Conservation (phyloP, 2,888 invertebrate genomes). For the Apocheima hispidaria region DNA sequence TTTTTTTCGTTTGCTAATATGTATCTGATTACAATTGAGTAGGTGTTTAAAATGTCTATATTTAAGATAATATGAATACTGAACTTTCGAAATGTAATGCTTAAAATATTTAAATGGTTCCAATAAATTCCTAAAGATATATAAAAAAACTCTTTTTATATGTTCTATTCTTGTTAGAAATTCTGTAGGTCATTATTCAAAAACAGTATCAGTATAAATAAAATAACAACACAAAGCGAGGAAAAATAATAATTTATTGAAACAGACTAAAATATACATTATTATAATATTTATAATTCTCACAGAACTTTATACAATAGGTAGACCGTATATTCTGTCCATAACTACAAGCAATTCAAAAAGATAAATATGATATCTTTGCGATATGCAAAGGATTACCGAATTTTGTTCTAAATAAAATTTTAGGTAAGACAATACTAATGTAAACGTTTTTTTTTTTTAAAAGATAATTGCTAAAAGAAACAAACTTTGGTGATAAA, state of each 20-base stretch:
- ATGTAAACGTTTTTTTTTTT: background rate
- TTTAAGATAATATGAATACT: background rate
- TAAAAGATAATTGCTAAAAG: background rate
- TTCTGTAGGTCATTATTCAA: too few species aligned
- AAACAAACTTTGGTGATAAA: slow-evolving; percentile 73
- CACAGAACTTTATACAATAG: slow-evolving; percentile 38
- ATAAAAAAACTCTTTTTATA: background rate
- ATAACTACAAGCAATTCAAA: slow-evolving; percentile 31
- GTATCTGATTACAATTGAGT: background rate
- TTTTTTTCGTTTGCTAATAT: background rate
- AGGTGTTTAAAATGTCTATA: background rate
- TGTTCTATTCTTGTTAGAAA: background rate
- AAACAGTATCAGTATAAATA: too few species aligned
- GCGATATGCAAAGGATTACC: slow-evolving; percentile 14
- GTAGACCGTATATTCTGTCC: slow-evolving; percentile 18
- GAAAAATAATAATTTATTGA: slow-evolving; percentile 43
- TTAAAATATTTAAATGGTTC: background rate
- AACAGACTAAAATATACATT: slow-evolving; percentile 37
- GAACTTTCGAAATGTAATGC: background rate
- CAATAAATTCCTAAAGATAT: slow-evolving; percentile 7
- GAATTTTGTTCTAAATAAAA: slow-evolving; percentile 16
- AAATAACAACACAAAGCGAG: slow-evolving; percentile 19
- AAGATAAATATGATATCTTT: slow-evolving; percentile 32
- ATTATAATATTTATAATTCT: slow-evolving; percentile 29
- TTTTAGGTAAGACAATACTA: background rate